Evolutionary conservation across 1,140 invertebrate species (phyloP), one percentile per base, ranked within the genome.

Genomic region (Drosophila miranda): DNA sequence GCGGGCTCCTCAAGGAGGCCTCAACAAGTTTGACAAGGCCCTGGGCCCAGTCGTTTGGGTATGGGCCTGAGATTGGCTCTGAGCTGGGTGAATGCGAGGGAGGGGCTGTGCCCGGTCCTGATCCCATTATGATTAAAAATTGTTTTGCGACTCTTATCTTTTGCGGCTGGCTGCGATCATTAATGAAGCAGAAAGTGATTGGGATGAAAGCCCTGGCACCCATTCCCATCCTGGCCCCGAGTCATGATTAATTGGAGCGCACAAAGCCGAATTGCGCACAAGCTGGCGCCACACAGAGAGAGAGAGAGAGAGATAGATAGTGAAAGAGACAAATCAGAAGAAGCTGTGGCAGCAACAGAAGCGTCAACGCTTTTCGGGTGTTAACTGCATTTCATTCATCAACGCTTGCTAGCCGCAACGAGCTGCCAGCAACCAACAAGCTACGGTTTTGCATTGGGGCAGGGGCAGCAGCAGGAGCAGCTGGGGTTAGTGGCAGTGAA

Each of bases 311-410:
- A 0, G 6, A 7, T 14, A 7, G n/a, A 11, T 0, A 26, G 2
- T 6, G 6, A 2, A 8, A 21, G 55, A 11, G 53, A 75, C 61
- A 82, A 87, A 78, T 82, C 78, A 82, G 68, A 57, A 57, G 78
- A 72, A 28, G 23, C 16, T 43, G 23, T 46, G 28, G 28, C 9
- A 68, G 62, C 60, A 52, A 43, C 57, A 67, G 67, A 49, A 16
- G 44, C 68, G 44, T 42, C 58, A 50, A 72, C 42, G 60, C 52
- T 72, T 61, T 75, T 87, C 34, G 78, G 75, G 82, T 87, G 82
- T 73, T 87, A 87, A 87, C 83, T 87, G 78, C 82, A 87, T 80
- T 87, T 78, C 83, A 87, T 87, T 87, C 82, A 87, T 87, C 82
- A 87, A 87, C 82, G 82, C 82, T 72, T 73, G 43, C 75, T 53